phyloP scores from a whole-genome alignment of 2,797 vertebrate species.

The Oophaga sylvatica region DNA sequence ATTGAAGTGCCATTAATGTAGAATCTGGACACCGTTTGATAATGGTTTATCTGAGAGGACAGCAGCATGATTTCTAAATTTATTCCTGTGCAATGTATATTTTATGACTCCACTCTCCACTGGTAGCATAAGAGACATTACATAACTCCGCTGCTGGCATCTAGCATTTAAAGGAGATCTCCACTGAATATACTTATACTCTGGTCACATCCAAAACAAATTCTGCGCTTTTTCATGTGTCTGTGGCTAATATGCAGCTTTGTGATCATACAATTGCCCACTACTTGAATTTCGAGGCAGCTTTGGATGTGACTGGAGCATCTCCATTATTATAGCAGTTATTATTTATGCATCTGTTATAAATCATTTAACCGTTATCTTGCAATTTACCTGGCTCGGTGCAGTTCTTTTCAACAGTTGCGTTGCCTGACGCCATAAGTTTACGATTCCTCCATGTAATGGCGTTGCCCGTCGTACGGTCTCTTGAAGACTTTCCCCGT shows the following conservation, averaged over 20 bases:
- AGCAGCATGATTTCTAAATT: neutral
- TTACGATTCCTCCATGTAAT: slow-evolving; percentile 73
- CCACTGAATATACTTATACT: neutral
- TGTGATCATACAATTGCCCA: neutral
- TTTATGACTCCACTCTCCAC: neutral
- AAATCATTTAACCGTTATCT: neutral
- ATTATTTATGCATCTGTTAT: neutral
- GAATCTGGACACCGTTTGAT: too few relatives aligned
- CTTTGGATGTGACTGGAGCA: neutral
- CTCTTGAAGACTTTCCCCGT: slow-evolving; percentile 46
- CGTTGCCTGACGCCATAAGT: slow-evolving; percentile 75
- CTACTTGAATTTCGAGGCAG: too few relatives aligned
- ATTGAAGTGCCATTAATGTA: too few relatives aligned
- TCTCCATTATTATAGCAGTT: neutral
- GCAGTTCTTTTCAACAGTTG: slow-evolving; percentile 74
- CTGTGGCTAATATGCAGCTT: neutral
- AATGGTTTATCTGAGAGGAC: neutral
- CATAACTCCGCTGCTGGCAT: neutral
- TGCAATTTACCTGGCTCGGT: slow-evolving; percentile 75
- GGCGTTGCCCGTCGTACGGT: slow-evolving; percentile 61
- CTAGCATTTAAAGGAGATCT: neutral
- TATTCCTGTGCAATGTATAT: slow-evolving; percentile 9
- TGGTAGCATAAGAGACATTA: neutral
- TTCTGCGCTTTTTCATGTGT: neutral
- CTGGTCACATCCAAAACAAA: neutral